These are phyloP conservation scores for Drosophila barbarae DNA, from an alignment of 2,888 invertebrate genomes.

Conservation along the genomic window DNA sequence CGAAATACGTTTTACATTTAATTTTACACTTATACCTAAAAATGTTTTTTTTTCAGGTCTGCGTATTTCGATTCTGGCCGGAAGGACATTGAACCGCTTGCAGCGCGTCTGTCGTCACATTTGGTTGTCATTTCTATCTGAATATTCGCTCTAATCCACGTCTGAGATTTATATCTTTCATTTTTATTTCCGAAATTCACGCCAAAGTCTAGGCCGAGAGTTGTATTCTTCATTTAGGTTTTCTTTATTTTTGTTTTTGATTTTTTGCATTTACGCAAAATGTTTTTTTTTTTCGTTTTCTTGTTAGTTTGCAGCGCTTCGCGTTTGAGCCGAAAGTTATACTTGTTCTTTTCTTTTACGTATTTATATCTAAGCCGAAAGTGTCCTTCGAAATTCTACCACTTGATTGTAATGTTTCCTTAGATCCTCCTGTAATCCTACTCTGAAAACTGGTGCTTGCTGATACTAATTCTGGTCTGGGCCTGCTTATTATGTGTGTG, in stretches of 20 bases:
- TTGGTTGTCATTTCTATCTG: conserved; percentile 36
- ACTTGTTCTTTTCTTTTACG: conserved; percentile 4
- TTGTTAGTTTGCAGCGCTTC: conserved; percentile 47
- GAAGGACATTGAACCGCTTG: conserved; percentile 38
- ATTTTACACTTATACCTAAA: conserved; percentile 78
- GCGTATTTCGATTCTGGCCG: conserved; percentile 27
- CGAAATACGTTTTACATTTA: conserved; percentile 76
- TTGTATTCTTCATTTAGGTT: conserved; percentile 36
- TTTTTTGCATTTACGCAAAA: conserved; percentile 44
- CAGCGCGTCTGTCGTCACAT: conserved; percentile 54
- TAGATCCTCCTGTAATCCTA: conserved; percentile 22
- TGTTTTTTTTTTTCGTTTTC: conserved; percentile 7
- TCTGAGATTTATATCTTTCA: conserved; percentile 45
- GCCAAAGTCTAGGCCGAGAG: conserved; percentile 71
- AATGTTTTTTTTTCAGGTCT: conserved; percentile 42
- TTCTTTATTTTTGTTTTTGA: conserved; percentile 19
- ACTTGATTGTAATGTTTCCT: conserved; percentile 52
- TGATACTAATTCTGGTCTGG: conserved; percentile 31
- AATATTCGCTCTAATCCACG: conserved; percentile 31
- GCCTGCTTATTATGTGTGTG: conserved; percentile 36
- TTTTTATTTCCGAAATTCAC: conserved; percentile 65
- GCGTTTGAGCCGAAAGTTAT: conserved; percentile 65
- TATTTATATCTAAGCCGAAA: conserved; percentile 60
- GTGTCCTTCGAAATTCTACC: conserved; percentile 34
- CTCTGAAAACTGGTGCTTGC: conserved; percentile 17